Evolutionary conservation across 2,888 invertebrate genomes (phyloP), one percentile per base, ranked within the genome.

Genomic region (Brachylomia viminalis): DNA sequence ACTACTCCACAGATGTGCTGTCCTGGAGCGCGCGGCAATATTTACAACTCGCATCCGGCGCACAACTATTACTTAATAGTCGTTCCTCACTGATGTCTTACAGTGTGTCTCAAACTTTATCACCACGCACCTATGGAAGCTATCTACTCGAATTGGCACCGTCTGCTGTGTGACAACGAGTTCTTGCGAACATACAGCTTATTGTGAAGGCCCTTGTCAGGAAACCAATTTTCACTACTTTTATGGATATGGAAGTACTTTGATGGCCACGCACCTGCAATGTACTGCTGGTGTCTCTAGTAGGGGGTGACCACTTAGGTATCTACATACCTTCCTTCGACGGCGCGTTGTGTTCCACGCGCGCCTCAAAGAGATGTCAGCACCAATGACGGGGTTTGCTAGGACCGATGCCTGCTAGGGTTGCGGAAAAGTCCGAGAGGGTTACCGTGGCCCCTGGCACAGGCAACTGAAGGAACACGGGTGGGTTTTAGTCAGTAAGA

Each of bases 21-120:
- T 83, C 80, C 82, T 78, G 76, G 81, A 77, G 83, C 88, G 79
- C 84, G 79, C 90, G 88, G 92, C 91, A 91, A 92, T 95, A 95
- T 95, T 95, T 96, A 95, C 94, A 91, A 91, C 93, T 91, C 92
- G 93, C 94, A 95, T 96, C 96, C 96, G 96, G 95, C 91, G 90
- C 90, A 89, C 91, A 90, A 92, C 95, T 95, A 95, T 96, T 96
- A 95, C 95, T 95, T 95, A 95, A 96, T 95, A 95, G 95, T 92
- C 89, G 92, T 91, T 91, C 91, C 90, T 90, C 90, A 90, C 91
- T 90, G 90, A 84, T 82, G 84, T 78, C 33, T 71, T 49, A 15
- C 90, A 86, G 67, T 52, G 89, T 30, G 75, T 86, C 88, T 89
- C 94, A 95, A 95, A 92, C 90, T 92, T 88, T 89, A 45, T 0